Evolutionary conservation across 2,797 vertebrate species (phyloP).

Genomic region (Chelidonichthys spinosus): DNA sequence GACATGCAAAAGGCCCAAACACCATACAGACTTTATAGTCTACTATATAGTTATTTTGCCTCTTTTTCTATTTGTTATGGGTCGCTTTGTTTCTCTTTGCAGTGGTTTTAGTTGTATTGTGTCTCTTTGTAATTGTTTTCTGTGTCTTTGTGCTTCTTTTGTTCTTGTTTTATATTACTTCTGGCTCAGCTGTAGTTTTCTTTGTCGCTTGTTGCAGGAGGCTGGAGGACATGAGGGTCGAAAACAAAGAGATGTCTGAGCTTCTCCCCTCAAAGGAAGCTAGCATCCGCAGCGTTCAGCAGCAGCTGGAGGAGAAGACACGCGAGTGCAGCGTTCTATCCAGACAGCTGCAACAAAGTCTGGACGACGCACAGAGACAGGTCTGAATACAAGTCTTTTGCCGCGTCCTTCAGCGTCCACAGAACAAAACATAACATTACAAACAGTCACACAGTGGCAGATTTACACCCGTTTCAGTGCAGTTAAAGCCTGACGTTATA

Average conservation of each 20-base stretch:
- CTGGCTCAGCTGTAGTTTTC: not conserved
- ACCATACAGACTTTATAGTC: too few species aligned
- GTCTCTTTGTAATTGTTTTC: not conserved
- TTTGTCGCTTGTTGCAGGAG: slow-evolving; percentile 77
- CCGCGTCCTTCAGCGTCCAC: not conserved
- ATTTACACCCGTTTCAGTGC: too few species aligned
- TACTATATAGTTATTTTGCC: not conserved
- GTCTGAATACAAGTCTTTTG: slow-evolving; percentile 66
- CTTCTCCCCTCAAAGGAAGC: slow-evolving; percentile 87
- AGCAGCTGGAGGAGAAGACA: slow-evolving; percentile 89
- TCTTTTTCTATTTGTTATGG: too few species aligned
- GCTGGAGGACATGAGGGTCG: slow-evolving; percentile 83
- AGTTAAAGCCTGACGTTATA: not conserved
- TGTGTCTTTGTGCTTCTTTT: not conserved
- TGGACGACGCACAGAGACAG: slow-evolving; percentile 89
- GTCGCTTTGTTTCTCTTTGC: not conserved
- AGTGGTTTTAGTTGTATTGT: not conserved
- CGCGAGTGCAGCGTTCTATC: slow-evolving; percentile 85
- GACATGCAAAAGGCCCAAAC: not conserved
- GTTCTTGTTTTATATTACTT: not conserved
- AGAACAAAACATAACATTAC: not conserved
- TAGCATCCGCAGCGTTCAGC: slow-evolving; percentile 82
- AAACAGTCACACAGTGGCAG: too few species aligned
- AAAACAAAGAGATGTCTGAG: slow-evolving; percentile 88
- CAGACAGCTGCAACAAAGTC: slow-evolving; percentile 87